A percentile compares a stretch with the other conserved stretches of the same genome.
Conservation (phyloP, 1,140 invertebrate genomes). For the Acromyrmex charruanus region DNA sequence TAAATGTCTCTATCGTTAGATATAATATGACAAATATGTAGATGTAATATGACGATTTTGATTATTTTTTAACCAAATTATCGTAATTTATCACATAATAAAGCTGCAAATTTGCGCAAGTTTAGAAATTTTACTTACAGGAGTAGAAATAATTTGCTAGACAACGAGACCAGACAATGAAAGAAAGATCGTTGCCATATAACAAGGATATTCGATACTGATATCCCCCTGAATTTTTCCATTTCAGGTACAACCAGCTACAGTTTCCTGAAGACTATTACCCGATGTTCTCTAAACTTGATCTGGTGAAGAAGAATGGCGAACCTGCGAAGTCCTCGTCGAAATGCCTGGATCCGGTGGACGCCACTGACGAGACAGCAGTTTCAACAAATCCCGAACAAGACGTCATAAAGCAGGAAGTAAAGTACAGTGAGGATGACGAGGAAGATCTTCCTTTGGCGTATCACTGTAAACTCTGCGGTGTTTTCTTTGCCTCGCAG, state of each 20-base stretch:
- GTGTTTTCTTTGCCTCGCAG: conserved; percentile 78
- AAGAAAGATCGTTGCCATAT: conserved; percentile 50
- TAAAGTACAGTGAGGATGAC: conserved; percentile 62
- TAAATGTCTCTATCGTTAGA: background rate
- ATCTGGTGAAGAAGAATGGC: conserved; percentile 78
- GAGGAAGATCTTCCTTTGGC: conserved; percentile 78
- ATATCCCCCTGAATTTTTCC: conserved; percentile 82
- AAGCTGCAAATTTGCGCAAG: conserved; percentile 1
- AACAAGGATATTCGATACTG: conserved; percentile 70
- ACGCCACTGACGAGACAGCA: background rate
- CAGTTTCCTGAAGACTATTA: conserved; percentile 79
- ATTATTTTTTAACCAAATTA: conserved; percentile 1
- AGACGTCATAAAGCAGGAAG: conserved; percentile 72
- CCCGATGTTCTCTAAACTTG: conserved; percentile 80
- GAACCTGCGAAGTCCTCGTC: background rate
- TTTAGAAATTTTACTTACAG: conserved; percentile 50
- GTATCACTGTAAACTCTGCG: conserved; percentile 80
- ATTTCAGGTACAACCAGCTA: conserved; percentile 83
- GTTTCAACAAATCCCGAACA: conserved; percentile 36
- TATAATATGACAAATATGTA: background rate
- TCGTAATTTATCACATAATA: background rate
- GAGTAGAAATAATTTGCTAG: conserved; percentile 64
- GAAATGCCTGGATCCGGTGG: conserved; percentile 40
- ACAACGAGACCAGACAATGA: conserved; percentile 55
- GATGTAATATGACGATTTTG: background rate